Base-by-base conservation (phyloP, 2,888 invertebrate genomes). In the Nemapogon koenigi region DNA sequence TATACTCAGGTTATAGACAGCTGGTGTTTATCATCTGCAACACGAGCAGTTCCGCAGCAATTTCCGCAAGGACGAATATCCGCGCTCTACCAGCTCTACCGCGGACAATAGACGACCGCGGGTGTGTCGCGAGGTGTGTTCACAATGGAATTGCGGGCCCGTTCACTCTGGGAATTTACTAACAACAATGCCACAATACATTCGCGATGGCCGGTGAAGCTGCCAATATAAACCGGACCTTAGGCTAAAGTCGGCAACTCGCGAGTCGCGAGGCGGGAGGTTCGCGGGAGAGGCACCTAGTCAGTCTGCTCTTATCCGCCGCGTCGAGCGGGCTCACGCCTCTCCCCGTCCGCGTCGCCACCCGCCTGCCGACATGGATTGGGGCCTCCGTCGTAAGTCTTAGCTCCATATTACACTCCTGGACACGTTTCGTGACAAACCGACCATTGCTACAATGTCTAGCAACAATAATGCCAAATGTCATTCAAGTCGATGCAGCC, bases 381-480 rank as follows among this genome's bases (percentile, higher is more conserved):
- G 78, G 78, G 78, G 78, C 68, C 72, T 78, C 57, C 78, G 76
- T 53, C 78, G 78, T 78, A 75, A 78, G 78, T 78, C 69, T 45
- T 45, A 64, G 53, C 60, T 60, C 55, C 53, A 48, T 44, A 45
- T 41, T 44, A 50, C 38, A 37, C 38, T 38, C 45, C 38, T 46
- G 43, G 44, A 41, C 46, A 39, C 17, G 28, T 42, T 48, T 7
- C 22, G 6, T 10, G 22, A 10, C 10, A 7, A 22, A 7, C 6
- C 10, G 6, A 7, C 10, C 22, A 22, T 7, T 22, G 10, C 6
- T 22, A 22, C 22, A 22, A 7, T 22, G 6, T 22, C 22, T 6
- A 10, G 6, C 22, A 6, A 22, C 6, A 22, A 7, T 22, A 22
- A 10, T 22, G 17, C 16, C 16, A 4, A 11, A 19, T 11, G 28